Conservation (phyloP, 2,888 invertebrate species). For the Ashinkailepas kermadecensis region DNA sequence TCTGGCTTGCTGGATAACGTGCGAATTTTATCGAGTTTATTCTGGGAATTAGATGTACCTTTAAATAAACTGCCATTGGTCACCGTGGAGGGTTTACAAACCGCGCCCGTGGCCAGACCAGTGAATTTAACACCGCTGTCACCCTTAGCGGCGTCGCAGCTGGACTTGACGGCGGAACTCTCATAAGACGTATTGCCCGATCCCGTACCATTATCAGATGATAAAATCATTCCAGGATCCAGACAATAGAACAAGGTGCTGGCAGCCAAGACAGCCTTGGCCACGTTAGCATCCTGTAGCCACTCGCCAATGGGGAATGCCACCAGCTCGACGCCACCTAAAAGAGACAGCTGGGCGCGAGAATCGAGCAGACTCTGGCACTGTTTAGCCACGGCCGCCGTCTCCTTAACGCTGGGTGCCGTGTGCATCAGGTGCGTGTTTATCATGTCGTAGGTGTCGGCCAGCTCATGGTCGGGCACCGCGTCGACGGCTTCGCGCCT, state of each 20-base stretch:
- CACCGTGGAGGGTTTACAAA: too few species aligned
- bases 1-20: too few species aligned
- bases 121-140: neutral
- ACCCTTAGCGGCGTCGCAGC: neutral
- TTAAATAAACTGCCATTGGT: too few species aligned
- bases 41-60: too few species aligned
- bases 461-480: neutral
- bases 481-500: neutral
- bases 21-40: too few species aligned
- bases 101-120: neutral
- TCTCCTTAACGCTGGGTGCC: neutral
- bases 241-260: neutral
- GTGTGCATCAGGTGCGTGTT: neutral
- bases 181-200: neutral
- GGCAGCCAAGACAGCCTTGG: neutral
- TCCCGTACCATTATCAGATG: neutral
- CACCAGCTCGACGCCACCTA: neutral
- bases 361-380: neutral
- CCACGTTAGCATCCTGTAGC: neutral
- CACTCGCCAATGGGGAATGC: neutral
- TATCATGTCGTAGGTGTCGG: neutral
- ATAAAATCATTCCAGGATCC: neutral
- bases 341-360: neutral
- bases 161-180: neutral
- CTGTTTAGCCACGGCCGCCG: neutral